These are phyloP conservation scores for Temnothorax nylanderi DNA, from an alignment of 1,140 invertebrate species.

Conservation along the genomic window DNA sequence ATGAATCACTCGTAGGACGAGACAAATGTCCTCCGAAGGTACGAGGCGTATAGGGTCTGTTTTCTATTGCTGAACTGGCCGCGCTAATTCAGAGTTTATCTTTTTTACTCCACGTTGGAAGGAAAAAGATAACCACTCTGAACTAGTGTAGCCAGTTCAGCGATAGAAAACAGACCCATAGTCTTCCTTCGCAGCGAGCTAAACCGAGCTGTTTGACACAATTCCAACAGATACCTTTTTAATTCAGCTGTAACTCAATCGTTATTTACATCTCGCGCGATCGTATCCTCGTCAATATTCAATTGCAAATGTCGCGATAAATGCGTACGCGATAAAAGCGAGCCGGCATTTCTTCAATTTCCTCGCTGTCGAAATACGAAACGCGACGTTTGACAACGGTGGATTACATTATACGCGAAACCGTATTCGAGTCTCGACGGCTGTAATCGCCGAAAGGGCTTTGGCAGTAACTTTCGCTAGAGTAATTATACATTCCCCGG, in stretches of 20 bases:
- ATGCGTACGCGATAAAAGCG: not conserved
- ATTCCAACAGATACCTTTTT: not conserved
- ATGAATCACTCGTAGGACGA: slow-evolving; percentile 58
- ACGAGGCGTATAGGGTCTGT: not conserved
- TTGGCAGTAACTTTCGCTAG: not conserved
- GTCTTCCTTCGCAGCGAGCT: not conserved
- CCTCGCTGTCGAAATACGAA: not conserved
- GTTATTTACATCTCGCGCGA: not conserved
- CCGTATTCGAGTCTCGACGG: slow-evolving; percentile 8
- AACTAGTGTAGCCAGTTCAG: no score
- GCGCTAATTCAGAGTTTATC: no score
- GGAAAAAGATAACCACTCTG: no score
- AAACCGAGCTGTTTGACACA: not conserved
- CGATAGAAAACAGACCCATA: not conserved
- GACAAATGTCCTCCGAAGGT: slow-evolving; percentile 60
- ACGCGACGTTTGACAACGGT: not conserved
- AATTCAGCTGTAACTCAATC: not conserved
- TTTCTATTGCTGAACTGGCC: no score
- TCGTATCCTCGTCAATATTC: not conserved
- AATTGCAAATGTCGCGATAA: not conserved
- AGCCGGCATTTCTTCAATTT: not conserved
- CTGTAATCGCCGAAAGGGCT: not conserved
- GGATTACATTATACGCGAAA: not conserved
- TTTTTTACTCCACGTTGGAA: no score
- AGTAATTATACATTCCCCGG: slow-evolving; percentile 38